Evolutionary conservation across 2,797 vertebrate species (phyloP).

Genomic region (Eremophila alpestris): DNA sequence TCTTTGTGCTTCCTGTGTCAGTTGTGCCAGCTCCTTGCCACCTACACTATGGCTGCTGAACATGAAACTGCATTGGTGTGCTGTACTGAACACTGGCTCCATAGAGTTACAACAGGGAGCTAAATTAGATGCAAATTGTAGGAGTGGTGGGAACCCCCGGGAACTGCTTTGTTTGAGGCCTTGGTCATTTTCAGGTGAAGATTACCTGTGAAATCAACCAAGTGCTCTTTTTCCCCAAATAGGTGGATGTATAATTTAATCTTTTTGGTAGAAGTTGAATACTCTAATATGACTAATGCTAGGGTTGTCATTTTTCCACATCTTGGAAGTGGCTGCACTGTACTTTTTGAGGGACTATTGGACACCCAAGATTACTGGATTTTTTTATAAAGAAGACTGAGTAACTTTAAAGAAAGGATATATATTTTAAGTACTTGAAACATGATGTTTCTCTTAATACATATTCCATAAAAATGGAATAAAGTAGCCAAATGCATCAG

Average conservation of each 20-base stretch:
- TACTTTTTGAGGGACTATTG: not conserved
- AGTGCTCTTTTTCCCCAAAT: not conserved
- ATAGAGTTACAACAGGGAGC: accelerated
- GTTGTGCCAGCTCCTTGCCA: accelerated
- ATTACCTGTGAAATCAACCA: not conserved
- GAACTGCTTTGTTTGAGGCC: not conserved
- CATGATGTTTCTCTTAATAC: not conserved
- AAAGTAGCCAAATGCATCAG: not conserved
- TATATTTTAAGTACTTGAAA: not conserved
- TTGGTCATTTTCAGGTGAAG: not conserved
- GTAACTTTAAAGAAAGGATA: not conserved
- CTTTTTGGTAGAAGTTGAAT: not conserved
- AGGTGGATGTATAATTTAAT: not conserved
- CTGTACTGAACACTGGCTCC: not conserved
- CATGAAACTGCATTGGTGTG: accelerated
- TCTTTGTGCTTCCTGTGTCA: not conserved
- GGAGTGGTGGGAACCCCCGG: accelerated
- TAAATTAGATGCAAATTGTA: not conserved
- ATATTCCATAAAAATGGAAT: not conserved
- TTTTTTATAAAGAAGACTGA: not conserved
- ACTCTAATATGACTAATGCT: not conserved
- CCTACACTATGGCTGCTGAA: not conserved
- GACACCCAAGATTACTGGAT: not conserved
- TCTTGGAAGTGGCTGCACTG: not conserved
- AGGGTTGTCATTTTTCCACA: not conserved